A percentile compares a stretch with the other conserved stretches of the same genome.
These are phyloP conservation scores for Ctenicera cuprea DNA, from an alignment of 2,888 invertebrate genomes.

Conservation along the genomic window DNA sequence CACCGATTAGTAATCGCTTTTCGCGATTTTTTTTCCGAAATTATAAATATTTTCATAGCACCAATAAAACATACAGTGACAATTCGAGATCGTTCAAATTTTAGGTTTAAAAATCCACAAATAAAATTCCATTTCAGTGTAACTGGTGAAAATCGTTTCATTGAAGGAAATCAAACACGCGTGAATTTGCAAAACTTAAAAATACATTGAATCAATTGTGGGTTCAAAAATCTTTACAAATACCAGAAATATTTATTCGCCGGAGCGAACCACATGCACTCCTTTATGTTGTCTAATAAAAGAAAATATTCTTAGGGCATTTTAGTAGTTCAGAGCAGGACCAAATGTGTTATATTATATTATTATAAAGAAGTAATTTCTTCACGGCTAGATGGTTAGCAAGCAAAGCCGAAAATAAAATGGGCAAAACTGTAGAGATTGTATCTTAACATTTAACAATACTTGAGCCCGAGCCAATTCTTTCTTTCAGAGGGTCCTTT, in stretches of 20 bases:
- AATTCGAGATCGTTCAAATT: too few relatives aligned
- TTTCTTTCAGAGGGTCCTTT: slow-evolving; percentile 70
- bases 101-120: neutral
- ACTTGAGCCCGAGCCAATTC: slow-evolving; percentile 68
- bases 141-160: neutral
- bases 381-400: slow-evolving; percentile 72
- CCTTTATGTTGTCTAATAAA: slow-evolving; percentile 51
- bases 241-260: slow-evolving; percentile 51
- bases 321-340: slow-evolving; percentile 41
- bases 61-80: too few relatives aligned
- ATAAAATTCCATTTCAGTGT: neutral
- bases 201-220: slow-evolving; percentile 49
- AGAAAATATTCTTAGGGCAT: slow-evolving; percentile 54
- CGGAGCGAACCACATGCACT: slow-evolving; percentile 47
- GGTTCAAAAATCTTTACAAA: slow-evolving; percentile 49
- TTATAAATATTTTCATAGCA: too few relatives aligned
- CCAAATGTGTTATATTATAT: slow-evolving; percentile 71
- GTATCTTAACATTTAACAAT: slow-evolving; percentile 69
- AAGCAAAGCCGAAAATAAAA: slow-evolving; percentile 66
- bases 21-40: too few relatives aligned
- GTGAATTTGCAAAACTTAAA: slow-evolving; percentile 51
- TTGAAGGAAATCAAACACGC: slow-evolving; percentile 44
- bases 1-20: too few relatives aligned
- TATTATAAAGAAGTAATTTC: slow-evolving; percentile 73
- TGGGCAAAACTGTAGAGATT: slow-evolving; percentile 69